Conservation (phyloP, 2,797 vertebrate species). For the Catharus ustulatus region DNA sequence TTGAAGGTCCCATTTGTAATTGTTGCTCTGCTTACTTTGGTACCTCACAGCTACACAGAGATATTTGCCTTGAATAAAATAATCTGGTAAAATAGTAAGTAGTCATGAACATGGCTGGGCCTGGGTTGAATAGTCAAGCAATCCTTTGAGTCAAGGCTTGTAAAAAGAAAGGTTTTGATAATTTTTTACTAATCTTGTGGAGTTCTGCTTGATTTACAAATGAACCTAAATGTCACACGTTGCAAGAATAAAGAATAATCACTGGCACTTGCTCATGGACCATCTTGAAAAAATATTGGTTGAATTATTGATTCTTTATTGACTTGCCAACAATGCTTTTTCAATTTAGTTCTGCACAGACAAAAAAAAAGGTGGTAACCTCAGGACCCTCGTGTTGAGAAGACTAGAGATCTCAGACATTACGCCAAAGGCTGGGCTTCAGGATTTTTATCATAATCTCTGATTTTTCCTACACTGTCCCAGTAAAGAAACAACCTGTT, state of each 20-base stretch:
- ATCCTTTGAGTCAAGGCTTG: not conserved
- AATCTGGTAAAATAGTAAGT: not conserved
- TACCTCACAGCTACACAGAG: not conserved
- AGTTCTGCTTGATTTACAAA: not conserved
- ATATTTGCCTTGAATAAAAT: not conserved
- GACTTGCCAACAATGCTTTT: not conserved
- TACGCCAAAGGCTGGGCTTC: not conserved
- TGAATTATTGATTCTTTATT: not conserved
- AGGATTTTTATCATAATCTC: not conserved
- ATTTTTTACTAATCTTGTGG: not conserved
- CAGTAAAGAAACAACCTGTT: not conserved
- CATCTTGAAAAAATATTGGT: not conserved
- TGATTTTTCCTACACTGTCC: not conserved
- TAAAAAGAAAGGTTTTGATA: not conserved
- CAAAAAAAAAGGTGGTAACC: fast-evolving
- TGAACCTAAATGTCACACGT: not conserved
- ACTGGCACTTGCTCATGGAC: not conserved
- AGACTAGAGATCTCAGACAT: not conserved
- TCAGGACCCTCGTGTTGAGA: not conserved
- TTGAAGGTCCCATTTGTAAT: not conserved
- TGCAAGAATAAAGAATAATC: not conserved
- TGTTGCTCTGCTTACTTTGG: not conserved
- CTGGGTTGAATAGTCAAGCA: not conserved
- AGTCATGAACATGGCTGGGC: not conserved
- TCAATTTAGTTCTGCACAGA: not conserved